phyloP scores from a whole-genome alignment of 2,113 vertebrate species.

The Scomber colias region DNA sequence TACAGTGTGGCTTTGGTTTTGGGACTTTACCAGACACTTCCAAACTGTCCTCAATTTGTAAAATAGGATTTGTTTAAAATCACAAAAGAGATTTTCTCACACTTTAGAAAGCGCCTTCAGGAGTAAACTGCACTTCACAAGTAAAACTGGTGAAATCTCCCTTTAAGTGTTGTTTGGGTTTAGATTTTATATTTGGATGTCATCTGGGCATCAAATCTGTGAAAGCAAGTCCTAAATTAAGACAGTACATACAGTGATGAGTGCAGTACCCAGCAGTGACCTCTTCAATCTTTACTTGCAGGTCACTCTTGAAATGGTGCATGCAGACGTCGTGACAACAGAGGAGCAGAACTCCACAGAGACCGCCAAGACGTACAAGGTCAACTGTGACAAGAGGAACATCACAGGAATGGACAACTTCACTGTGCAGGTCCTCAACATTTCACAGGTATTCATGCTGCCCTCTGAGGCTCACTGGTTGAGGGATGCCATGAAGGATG shows the following conservation, averaged over 20 bases:
- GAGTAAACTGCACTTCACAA: too few relatives aligned
- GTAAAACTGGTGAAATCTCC: too few relatives aligned
- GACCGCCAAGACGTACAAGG: slow-evolving; percentile 88
- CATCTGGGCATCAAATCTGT: too few relatives aligned
- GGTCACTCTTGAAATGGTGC: slow-evolving; percentile 79
- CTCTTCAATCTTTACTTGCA: slow-evolving; percentile 20
- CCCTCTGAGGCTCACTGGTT: not conserved
- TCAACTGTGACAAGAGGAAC: slow-evolving; percentile 93
- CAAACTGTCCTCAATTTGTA: too few relatives aligned
- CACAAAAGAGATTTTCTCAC: too few relatives aligned
- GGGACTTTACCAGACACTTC: too few relatives aligned
- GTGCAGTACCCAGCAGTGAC: not conserved
- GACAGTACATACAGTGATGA: not conserved
- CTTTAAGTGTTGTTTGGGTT: not conserved
- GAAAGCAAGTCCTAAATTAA: too few relatives aligned
- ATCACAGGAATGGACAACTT: slow-evolving; percentile 82
- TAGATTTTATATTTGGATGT: not conserved
- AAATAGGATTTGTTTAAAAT: too few relatives aligned
- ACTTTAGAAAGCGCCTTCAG: too few relatives aligned
- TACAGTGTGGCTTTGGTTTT: too few relatives aligned
- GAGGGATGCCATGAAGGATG: not conserved
- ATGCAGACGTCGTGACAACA: slow-evolving; percentile 7
- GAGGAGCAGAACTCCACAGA: slow-evolving; percentile 90
- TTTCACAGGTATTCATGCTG: slow-evolving; percentile 87
- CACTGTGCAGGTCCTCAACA: slow-evolving; percentile 90